These are phyloP conservation scores for Botia almorhae DNA, from an alignment of 2,797 vertebrate genomes.

Conservation along the genomic window DNA sequence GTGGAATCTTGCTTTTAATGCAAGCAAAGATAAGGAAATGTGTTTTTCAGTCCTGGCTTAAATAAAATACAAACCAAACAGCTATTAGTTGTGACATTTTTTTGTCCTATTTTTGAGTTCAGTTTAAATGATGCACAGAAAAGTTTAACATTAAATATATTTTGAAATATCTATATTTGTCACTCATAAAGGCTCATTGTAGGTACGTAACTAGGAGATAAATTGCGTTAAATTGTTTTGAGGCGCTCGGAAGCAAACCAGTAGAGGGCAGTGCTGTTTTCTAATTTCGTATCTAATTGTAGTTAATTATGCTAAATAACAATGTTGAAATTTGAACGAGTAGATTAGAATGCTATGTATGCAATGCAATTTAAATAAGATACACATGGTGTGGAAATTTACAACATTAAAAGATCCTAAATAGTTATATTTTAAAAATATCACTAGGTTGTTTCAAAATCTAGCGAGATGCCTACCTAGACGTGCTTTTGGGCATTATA, in stretches of 20 bases:
- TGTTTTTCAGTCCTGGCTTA: constrained; percentile 89
- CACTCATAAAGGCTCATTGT: too few relatives aligned
- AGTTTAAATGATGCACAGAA: background rate
- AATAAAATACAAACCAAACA: constrained; percentile 91
- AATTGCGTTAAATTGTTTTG: background rate
- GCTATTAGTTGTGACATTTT: background rate
- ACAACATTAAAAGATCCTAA: too few relatives aligned
- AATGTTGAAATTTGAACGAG: background rate
- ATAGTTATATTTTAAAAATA: too few relatives aligned
- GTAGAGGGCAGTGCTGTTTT: constrained; percentile 28
- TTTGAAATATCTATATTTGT: background rate
- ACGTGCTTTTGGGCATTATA: background rate
- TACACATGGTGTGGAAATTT: too few relatives aligned
- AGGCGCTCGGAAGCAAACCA: constrained; percentile 14
- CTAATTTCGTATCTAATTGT: background rate
- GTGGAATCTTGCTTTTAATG: constrained; percentile 89
- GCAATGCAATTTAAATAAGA: too few relatives aligned
- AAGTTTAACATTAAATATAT: background rate
- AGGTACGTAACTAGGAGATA: too few relatives aligned
- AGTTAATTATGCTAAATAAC: background rate
- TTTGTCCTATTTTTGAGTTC: background rate
- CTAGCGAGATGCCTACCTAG: background rate
- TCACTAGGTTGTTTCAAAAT: too few relatives aligned
- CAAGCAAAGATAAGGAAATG: constrained; percentile 84
- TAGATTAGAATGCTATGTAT: too few relatives aligned